Base-by-base conservation (phyloP, 35 echinoderm and acorn worm species). In the Stichopus chloronotus region DNA sequence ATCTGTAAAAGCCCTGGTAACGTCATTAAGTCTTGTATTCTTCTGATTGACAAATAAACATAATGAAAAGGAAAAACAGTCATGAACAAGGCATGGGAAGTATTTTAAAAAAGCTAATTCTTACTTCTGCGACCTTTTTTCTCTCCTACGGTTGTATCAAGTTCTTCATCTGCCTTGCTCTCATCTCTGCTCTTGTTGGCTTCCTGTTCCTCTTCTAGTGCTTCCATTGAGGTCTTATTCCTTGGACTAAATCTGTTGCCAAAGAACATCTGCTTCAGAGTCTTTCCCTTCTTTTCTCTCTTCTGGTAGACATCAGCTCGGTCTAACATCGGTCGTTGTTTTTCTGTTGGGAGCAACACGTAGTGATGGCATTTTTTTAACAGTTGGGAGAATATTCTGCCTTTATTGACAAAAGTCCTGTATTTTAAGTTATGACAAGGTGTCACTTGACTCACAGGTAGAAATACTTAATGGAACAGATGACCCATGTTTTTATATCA, bases 201-300 rank as follows among this genome's bases (percentile, higher is more conserved):
- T 12, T 87, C 25, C 6, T 65, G 12, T 89, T 89, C 87, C 19
- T 89, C 65, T 55, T 89, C 87, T 12, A 71, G 30, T 52, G 59
- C 65, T 30, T 89, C 87, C 65, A 89, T 71, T 52, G 87, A 89
- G 52, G 58, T 19, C 60, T 89, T 96, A 55, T 91, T 81, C 92
- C 88, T 96, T 14, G 83, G 54, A 52, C 65, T 59, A 55, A 25
- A 85, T 23, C 93, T 94, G 81, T 83, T 86, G 19, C 95, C 95
- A 92, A 96, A 96, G 72, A 96, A 83, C 78, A 94, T 83, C 57
- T 94, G 88, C 14, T 88, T 83, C 63, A 96, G 94, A 13, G 92
- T 96, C 25, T 92, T 94, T 54, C 87, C 87, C 52, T 89, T 89
- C 57, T 72, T 89, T n/a, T 89, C 65, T 89, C 87, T 59, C 43